Base-by-base conservation (phyloP, 2,888 invertebrate species). In the Chromoteleia sp. region DNA sequence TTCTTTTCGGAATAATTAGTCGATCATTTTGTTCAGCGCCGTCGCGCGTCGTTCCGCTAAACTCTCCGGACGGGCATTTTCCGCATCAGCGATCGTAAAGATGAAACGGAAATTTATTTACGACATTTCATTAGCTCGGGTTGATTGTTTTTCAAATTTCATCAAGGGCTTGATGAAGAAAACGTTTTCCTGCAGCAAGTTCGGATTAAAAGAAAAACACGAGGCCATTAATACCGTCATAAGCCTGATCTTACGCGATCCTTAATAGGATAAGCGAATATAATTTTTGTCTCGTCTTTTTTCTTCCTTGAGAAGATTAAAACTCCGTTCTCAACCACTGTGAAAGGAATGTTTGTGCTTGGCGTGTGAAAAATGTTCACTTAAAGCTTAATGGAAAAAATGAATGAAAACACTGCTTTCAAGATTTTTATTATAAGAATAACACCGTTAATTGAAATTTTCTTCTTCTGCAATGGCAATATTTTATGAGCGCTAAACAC, bases 351-450 rank as follows among this genome's bases (percentile, higher is more conserved):
- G 54, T 50, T 30, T 68, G 67, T 43, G 36, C 65, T 65, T 65
- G 50, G 50, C 19, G 65, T 65, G 65, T 25, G 67, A 68, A 68
- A 68, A 68, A 54, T 41, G 17, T 41, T 39, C 41, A 29, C 30
- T 14, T 52, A 36, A 30, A 36, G 33, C 33, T 63, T 45, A 45
- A 45, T 61, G 43, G 29, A 29, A 41, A 29, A 54, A 29, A 43
- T 29, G 54, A 54, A 54, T 50, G 50, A 30, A 68, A 68, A 52
- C 29, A 68, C 25, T 36, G 36, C 21, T 67, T 65, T 48, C 36
- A 56, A 33, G 1, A 36, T 36, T 36, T 17, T 56, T 52, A 52
- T 52, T 52, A 56, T 56, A n/a, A 33, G 36, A 33, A 33, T 36
- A 36, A 56, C 36, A 19, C 15, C 41, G 39, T 58, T 58, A 21